Evolutionary conservation across 1,140 invertebrate species (phyloP), one percentile per base, ranked within the genome.

Genomic region (Drosophila cardini): DNA sequence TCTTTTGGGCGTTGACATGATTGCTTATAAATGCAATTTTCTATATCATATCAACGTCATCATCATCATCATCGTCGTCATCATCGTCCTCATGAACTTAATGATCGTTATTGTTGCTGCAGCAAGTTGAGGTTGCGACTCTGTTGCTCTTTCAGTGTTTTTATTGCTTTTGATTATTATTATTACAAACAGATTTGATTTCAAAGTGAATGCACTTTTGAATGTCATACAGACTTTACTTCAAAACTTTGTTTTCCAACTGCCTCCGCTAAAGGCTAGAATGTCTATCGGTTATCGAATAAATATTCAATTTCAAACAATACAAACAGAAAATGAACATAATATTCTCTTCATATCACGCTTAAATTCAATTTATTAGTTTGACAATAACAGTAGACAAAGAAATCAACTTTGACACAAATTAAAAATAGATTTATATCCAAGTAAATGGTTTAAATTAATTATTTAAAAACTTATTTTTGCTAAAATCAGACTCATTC

Each of bases 11-110:
- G 84, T 78, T 89, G 84, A 89, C 84, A 89, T 84, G 85, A 89
- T 89, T 89, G 84, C 84, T 80, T 78, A 80, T 89, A 89, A 89
- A 89, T 89, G 84, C 77, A 90, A 89, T 89, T 89, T 89, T 52
- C 18, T 83, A 75, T 75, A 84, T 84, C 67, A 75, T 89, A 84
- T 84, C 73, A 83, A 60, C 69, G 57, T 62, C 40, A 63, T 18
- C 42, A 40, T 52, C 36, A 63, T 42, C 45, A 42, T 40, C 46
- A 38, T 42, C 42, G 8, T 34, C 43, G n/a, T 8, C 45, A 21
- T 5, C 45, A 21, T 9, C 40, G 6, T 6, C 30, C 36, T 48
- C 13, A 8, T 36, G 30, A 38, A n/a, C 57, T 0, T 26, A 32
- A 38, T 50, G 32, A 26, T 62, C 32, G 2, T 10, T 32, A 9